Evolutionary conservation across 2,797 vertebrate species (phyloP).

Genomic region (Arremon aurantiirostris): DNA sequence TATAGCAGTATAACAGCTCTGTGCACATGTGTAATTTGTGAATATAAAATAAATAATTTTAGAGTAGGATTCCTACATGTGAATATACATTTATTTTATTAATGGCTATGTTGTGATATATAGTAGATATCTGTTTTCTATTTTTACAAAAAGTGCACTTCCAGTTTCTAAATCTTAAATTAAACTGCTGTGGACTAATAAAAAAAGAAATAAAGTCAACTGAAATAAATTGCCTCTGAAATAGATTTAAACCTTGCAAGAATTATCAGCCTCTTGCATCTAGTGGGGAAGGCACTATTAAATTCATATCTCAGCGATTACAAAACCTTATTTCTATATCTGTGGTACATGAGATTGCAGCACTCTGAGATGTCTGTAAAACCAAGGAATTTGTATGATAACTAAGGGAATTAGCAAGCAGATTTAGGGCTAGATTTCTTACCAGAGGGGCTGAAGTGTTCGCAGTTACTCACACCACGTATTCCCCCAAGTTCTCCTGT

Average conservation of each 20-base stretch:
- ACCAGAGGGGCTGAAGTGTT: background rate
- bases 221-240: conserved; percentile 41
- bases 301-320: background rate
- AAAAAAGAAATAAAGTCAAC: conserved; percentile 8
- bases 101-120: background rate
- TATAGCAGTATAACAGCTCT: background rate
- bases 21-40: background rate
- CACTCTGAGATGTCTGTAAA: background rate
- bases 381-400: background rate
- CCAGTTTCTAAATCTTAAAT: conserved; percentile 37
- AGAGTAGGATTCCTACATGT: background rate
- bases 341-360: background rate
- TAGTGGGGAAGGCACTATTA: background rate
- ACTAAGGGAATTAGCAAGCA: background rate
- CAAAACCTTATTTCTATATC: background rate
- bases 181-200: background rate
- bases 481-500: background rate
- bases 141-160: conserved; percentile 10
- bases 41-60: background rate
- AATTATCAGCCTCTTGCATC: conserved; percentile 37
- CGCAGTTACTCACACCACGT: background rate
- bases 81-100: background rate
- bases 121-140: background rate
- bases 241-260: conserved; percentile 21
- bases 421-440: background rate